phyloP scores from a whole-genome alignment of 2,797 vertebrate genomes.

The Aratinga solstitialis region DNA sequence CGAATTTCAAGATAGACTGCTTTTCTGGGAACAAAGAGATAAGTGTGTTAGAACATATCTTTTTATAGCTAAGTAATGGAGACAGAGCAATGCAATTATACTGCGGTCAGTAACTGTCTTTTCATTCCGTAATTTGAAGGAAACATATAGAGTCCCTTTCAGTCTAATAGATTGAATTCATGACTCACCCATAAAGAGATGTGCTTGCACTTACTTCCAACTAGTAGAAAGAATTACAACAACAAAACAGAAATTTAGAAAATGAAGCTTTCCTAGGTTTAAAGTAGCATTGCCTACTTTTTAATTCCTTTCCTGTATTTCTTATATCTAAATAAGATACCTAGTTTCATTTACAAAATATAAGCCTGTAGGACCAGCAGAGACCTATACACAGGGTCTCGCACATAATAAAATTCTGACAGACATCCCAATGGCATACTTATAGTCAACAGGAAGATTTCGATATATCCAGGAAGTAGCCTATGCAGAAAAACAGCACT shows the following conservation, averaged over 20 bases:
- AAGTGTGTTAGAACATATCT: neutral
- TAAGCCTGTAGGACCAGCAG: neutral
- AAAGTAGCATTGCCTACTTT: neutral
- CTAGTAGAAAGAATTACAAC: neutral
- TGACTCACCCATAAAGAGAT: neutral
- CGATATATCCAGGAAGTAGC: neutral
- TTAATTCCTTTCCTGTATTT: neutral
- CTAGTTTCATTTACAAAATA: neutral
- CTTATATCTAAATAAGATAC: neutral
- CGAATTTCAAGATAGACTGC: neutral
- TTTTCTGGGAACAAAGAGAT: constrained; percentile 20
- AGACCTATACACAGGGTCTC: neutral
- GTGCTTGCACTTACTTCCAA: neutral
- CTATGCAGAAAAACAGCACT: neutral
- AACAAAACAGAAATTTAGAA: neutral
- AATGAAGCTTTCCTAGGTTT: neutral
- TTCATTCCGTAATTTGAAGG: neutral
- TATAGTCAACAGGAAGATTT: neutral
- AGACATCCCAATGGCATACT: neutral
- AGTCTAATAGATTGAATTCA: neutral
- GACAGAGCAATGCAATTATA: constrained; percentile 2
- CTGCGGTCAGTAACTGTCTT: neutral
- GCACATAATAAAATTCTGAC: rapidly evolving
- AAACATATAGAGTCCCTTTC: neutral
- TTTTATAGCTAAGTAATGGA: constrained; percentile 10